Conservation (phyloP, 2,888 invertebrate species). For the Drosophila suboccidentalis region DNA sequence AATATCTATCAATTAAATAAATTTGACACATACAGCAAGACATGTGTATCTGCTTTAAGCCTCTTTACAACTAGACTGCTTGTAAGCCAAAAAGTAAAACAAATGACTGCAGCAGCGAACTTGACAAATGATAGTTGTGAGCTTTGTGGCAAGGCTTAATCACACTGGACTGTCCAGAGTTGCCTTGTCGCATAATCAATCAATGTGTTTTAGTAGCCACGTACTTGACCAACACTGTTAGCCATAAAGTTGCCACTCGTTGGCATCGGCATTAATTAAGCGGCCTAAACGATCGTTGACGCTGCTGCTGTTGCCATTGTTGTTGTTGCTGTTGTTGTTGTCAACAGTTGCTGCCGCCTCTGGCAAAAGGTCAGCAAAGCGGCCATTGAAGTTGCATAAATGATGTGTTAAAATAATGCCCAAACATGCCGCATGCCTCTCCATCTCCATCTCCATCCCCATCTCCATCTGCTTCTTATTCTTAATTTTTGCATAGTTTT, state of each 20-base stretch:
- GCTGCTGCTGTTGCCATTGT: slow-evolving; percentile 26
- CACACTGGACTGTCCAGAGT: slow-evolving; percentile 16
- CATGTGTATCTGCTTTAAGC: too few relatives aligned
- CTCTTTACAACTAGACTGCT: slow-evolving; percentile 6
- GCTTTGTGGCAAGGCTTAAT: slow-evolving; percentile 13
- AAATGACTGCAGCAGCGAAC: slow-evolving; percentile 43
- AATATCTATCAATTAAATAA: too few relatives aligned
- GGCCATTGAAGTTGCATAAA: slow-evolving; percentile 64
- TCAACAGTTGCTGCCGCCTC: slow-evolving; percentile 35
- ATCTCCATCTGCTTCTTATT: background rate
- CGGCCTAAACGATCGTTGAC: slow-evolving; percentile 55
- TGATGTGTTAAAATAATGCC: slow-evolving; percentile 69
- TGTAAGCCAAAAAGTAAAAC: slow-evolving; percentile 13
- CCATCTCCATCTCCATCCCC: background rate
- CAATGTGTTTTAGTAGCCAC: slow-evolving; percentile 49
- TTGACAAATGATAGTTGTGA: slow-evolving; percentile 27
- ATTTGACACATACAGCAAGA: too few relatives aligned
- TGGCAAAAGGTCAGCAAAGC: slow-evolving; percentile 69
- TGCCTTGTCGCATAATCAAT: slow-evolving; percentile 58
- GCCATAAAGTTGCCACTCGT: slow-evolving; percentile 61
- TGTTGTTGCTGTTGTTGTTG: slow-evolving; percentile 24
- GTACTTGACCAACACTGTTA: slow-evolving; percentile 60
- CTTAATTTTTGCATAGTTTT: slow-evolving; percentile 15
- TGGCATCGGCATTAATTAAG: slow-evolving; percentile 68
- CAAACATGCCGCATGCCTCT: slow-evolving; percentile 39